Conservation (phyloP, 2,797 vertebrate species). For the Percopsis omiscomaycus region DNA sequence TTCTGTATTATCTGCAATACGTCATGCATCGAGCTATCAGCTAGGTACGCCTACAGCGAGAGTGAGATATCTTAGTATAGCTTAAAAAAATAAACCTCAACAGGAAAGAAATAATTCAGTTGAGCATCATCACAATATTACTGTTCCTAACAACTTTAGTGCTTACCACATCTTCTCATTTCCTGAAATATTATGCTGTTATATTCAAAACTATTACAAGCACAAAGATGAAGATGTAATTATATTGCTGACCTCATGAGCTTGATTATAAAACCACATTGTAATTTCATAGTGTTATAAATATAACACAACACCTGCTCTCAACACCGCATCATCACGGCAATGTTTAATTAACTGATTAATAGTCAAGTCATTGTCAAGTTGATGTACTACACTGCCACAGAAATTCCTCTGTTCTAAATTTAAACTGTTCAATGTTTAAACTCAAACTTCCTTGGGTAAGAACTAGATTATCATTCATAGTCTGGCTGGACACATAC, state of each 20-base stretch:
- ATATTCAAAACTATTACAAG: slow-evolving; percentile 5
- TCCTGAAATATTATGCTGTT: slow-evolving; percentile 10
- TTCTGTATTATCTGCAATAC: slow-evolving; percentile 28
- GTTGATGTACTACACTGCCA: no score
- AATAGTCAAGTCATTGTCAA: neutral
- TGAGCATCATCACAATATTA: slow-evolving; percentile 1
- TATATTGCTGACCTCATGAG: slow-evolving; percentile 15
- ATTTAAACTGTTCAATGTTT: no score
- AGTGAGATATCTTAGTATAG: slow-evolving; percentile 44
- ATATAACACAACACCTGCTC: slow-evolving; percentile 3
- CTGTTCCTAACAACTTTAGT: slow-evolving; percentile 18
- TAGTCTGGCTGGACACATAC: no score
- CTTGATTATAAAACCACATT: slow-evolving; percentile 20
- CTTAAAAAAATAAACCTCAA: slow-evolving; percentile 25
- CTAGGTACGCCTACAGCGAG: slow-evolving; percentile 21
- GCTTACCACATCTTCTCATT: slow-evolving; percentile 8
- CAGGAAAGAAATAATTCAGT: slow-evolving; percentile 13
- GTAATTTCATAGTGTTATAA: slow-evolving; percentile 10
- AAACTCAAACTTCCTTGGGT: no score
- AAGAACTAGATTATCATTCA: no score
- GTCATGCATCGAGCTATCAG: slow-evolving; percentile 28
- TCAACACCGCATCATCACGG: neutral
- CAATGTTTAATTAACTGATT: slow-evolving; percentile 8
- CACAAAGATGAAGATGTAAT: neutral
- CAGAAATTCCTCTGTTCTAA: no score